Evolutionary conservation across 2,888 invertebrate genomes (phyloP), one percentile per base, ranked within the genome.

Genomic region (Amphimallon solstitiale): DNA sequence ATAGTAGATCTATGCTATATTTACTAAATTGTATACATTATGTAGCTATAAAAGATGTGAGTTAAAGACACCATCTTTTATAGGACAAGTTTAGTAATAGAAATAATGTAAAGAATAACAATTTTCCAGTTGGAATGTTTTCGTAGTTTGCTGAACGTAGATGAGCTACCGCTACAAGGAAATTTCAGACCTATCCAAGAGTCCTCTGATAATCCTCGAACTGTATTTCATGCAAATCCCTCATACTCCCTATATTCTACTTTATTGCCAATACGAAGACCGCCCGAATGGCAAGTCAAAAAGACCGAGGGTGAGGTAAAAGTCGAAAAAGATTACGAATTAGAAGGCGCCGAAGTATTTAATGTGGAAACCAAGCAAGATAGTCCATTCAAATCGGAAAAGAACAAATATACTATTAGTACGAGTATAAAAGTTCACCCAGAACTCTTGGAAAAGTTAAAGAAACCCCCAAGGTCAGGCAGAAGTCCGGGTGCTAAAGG

Each of bases 181-280:
- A 89, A 89, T 77, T 87, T 78, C 70, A 83, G 89, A 66, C 79
- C 83, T 0, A 77, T 86, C 1, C 85, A 87, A 75, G 82, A 84
- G 1, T 73, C 79, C 2, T 72, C 76, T 17, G 77, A 81, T 5
- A 65, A 29, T 9, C 65, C 68, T 14, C 79, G 87, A 37, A 81
- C 81, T 14, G 70, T 89, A 0, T 86, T 86, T 70, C 86, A 87
- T 63, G 85, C 88, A 35, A 84, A 81, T 64, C 86, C 87, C 1
- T 86, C 86, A 62, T 83, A 83, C 80, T 78, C 75, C 59, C 82
- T 82, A 65, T 85, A 86, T 71, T 84, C 86, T 66, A 85, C 86
- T 0, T 73, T 86, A 38, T 72, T 86, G 19, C 85, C 68, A 6
- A 40, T 68, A 15, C 49, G 63, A 7, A 63, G 45, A 59, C 35